Evolutionary conservation across 2,113 vertebrate genomes (phyloP).

Genomic region (Xiphophorus couchianus): DNA sequence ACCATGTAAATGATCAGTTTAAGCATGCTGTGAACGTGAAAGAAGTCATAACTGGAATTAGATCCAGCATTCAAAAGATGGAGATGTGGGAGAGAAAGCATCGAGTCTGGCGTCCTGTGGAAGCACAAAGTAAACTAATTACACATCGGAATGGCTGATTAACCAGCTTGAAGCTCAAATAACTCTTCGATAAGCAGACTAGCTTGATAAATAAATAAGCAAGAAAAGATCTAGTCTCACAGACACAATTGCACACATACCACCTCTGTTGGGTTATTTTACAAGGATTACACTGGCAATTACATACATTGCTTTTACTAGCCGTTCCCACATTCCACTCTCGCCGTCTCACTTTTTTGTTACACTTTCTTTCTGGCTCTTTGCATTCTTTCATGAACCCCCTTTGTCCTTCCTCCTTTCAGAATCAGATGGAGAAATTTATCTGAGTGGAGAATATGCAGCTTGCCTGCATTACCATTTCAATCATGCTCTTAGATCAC

Average conservation of each 20-base stretch:
- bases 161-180: constrained; percentile 19
- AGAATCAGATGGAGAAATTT: constrained; percentile 50
- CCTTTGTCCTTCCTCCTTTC: constrained; percentile 22
- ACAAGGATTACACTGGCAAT: constrained; percentile 73
- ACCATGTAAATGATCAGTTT: constrained; percentile 43
- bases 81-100: constrained; percentile 6
- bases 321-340: constrained; percentile 73
- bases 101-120: constrained; percentile 6
- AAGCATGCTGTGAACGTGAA: constrained; percentile 20
- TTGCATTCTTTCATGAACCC: constrained; percentile 42
- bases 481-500: constrained; percentile 65
- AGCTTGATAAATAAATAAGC: constrained; percentile 2
- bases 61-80: constrained; percentile 16
- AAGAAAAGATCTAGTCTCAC: constrained; percentile 8
- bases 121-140: constrained; percentile 14
- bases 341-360: constrained; percentile 38
- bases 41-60: constrained; percentile 48
- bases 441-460: constrained; percentile 49
- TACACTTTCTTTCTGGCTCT: constrained; percentile 43
- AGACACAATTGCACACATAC: constrained; percentile 25
- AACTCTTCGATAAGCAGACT: constrained; percentile 3
- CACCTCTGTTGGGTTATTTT: constrained; percentile 64
- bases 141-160: constrained; percentile 18
- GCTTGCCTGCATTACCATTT: constrained; percentile 73
- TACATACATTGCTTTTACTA: constrained; percentile 68